Percentiles rank a stretch among this genome's conserved stretches.
Conservation (phyloP, 1,140 invertebrate species). For the Anastrepha ludens region DNA sequence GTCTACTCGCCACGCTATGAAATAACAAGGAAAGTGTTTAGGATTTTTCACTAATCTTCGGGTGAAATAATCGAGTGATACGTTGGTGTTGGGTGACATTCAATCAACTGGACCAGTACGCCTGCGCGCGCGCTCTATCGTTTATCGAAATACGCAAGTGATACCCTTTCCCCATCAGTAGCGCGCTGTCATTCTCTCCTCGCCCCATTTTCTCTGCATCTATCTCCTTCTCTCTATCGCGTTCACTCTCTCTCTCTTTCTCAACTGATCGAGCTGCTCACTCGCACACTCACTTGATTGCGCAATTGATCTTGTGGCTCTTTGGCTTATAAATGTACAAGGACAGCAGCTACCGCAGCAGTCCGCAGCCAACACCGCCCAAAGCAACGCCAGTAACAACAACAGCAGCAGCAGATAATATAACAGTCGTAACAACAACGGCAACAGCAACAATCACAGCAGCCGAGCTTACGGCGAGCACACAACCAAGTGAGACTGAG, state of each 20-base stretch:
- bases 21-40: too few relatives aligned
- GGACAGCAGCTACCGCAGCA: slow-evolving; percentile 73
- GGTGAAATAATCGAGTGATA: too few relatives aligned
- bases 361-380: slow-evolving; percentile 58
- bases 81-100: too few relatives aligned
- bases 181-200: too few relatives aligned
- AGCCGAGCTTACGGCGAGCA: not conserved
- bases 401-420: slow-evolving; percentile 48
- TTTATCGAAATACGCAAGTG: not conserved
- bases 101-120: not conserved
- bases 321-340: slow-evolving; percentile 71
- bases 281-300: not conserved
- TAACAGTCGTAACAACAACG: slow-evolving; percentile 55
- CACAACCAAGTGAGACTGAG: not conserved
- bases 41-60: too few relatives aligned
- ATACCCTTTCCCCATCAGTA: too few relatives aligned
- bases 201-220: not conserved
- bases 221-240: not conserved
- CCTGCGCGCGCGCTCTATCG: not conserved
- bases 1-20: not conserved
- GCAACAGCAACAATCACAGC: slow-evolving; percentile 35
- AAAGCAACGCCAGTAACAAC: slow-evolving; percentile 62
- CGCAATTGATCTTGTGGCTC: slow-evolving; percentile 27
- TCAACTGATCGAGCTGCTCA: not conserved
- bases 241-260: not conserved